Evolutionary conservation across 2,113 vertebrate genomes (phyloP), one percentile per base, ranked within the genome.

Genomic region (Benitochromis conjunctus): DNA sequence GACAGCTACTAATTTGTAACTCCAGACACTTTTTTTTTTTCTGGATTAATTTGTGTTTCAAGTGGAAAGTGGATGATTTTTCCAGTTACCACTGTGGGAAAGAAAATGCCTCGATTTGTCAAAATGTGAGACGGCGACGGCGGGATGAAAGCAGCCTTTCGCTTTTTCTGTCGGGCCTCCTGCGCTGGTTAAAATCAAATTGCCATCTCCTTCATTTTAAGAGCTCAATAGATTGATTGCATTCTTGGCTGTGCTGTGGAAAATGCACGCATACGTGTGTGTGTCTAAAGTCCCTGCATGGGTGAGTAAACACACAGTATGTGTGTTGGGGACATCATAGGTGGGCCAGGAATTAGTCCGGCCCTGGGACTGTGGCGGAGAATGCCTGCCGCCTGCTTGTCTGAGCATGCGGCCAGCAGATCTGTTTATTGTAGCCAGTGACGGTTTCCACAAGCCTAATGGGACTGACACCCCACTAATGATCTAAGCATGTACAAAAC

Each of bases 401-500:
- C 96, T 98, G 96, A 94, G 95, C 94, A 94, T 84, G 94, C 89
- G 96, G 96, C 96, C 96, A 96, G 94, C 95, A 93, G 97, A 96
- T 98, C 97, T 99, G 98, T 96, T 98, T 98, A 98, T 97, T 98
- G 97, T 98, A 97, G 95, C 95, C 94, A 95, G 96, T 98, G 97
- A 98, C 94, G 97, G 97, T 97, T 98, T 98, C 97, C 97, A 97
- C 97, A 94, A 96, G 97, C 97, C 96, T 98, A 98, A 98, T 98
- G 97, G 97, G 97, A 93, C 92, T 97, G 97, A 97, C 97, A 96
- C 96, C 96, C 95, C 95, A 95, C 97, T 99, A 98, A 98, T 99
- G 97, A 98, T 97, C 96, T 96, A 96, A 96, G 95, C 96, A 96
- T 97, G 95, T 97, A 98, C 97, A 98, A 97, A 98, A 97, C 97